Base-by-base conservation (phyloP, 2,797 vertebrate species). In the Distichodus sexfasciatus region DNA sequence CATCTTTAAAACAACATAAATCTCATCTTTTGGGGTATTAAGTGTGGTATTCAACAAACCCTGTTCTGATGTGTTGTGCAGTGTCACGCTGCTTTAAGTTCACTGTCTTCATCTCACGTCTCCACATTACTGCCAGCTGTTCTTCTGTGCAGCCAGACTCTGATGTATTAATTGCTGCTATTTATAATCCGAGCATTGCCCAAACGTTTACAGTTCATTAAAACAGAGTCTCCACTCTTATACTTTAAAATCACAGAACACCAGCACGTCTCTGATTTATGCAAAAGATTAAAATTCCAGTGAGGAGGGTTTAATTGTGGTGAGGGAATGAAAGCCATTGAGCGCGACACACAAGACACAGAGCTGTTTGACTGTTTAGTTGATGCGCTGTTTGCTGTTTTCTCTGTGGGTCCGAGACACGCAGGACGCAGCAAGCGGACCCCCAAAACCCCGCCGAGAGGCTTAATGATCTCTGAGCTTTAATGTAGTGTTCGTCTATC, bases 251-350 rank as follows among this genome's bases (percentile, higher is more conserved):
- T 70, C 75, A 73, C 48, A 79, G 55, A 69, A 82, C 12, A 12
- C 40, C 74, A 76, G 57, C 64, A 79, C 81, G 1, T 79, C 78
- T 19, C 71, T 79, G 83, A 83, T 87, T 83, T 87, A 80, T 81
- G 86, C 81, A 82, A 84, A 84, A 85, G 88, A 89, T 89, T 87
- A 86, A 85, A 84, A 90, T 91, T 88, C 88, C 83, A 84, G 38
- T 53, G 68, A 73, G 54, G 38, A 64, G 21, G 50, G 72, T 82
- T 86, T 86, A 78, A 76, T 82, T 79, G 75, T 73, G 78, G 79
- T 84, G 83, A 78, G 82, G 83, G 85, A 83, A 87, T 82, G 69
- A 76, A 40, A 71, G 75, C 83, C 83, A 79, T 46, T 26, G 48
- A 57, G 77, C 75, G 75, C 77, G 81, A 75, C 70, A 68, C 57